Conservation (phyloP, 2,888 invertebrate genomes). For the Metalampra italica region DNA sequence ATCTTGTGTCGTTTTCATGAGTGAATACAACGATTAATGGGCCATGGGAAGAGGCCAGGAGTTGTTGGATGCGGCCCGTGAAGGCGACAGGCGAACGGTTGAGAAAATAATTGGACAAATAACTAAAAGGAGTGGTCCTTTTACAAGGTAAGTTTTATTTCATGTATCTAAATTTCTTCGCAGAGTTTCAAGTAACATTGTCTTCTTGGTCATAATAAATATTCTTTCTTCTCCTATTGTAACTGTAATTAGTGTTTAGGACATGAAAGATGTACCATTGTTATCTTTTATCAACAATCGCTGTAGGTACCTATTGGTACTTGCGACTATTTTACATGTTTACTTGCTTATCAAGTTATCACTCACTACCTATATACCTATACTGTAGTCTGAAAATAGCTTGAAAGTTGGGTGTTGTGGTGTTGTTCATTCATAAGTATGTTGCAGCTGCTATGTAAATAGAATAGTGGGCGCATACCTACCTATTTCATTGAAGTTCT, state of each 20-base stretch:
- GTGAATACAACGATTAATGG: constrained; percentile 61
- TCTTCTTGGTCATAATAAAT: not conserved
- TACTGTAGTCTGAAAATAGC: constrained; percentile 4
- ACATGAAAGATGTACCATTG: not conserved
- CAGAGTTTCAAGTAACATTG: not conserved
- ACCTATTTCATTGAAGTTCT: not conserved
- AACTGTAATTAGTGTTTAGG: not conserved
- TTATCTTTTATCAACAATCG: constrained; percentile 41
- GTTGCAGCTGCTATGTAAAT: not conserved
- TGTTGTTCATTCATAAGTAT: not conserved
- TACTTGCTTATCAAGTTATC: constrained; percentile 47
- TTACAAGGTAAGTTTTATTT: constrained; percentile 91
- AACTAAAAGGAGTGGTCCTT: constrained; percentile 94
- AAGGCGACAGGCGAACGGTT: constrained; percentile 91
- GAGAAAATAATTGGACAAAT: constrained; percentile 94
- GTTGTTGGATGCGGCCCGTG: constrained; percentile 95
- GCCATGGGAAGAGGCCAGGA: constrained; percentile 98
- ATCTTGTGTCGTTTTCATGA: constrained; percentile 73
- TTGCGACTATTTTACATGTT: constrained; percentile 42
- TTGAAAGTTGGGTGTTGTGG: not conserved
- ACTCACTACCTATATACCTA: too few species aligned
- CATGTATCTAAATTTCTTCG: constrained; percentile 35
- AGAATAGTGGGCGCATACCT: too few species aligned
- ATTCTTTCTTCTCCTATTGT: not conserved
- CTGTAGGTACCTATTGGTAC: constrained; percentile 39